These are phyloP conservation scores for Clarias batrachus DNA, from an alignment of 2,113 vertebrate genomes.

Conservation along the genomic window DNA sequence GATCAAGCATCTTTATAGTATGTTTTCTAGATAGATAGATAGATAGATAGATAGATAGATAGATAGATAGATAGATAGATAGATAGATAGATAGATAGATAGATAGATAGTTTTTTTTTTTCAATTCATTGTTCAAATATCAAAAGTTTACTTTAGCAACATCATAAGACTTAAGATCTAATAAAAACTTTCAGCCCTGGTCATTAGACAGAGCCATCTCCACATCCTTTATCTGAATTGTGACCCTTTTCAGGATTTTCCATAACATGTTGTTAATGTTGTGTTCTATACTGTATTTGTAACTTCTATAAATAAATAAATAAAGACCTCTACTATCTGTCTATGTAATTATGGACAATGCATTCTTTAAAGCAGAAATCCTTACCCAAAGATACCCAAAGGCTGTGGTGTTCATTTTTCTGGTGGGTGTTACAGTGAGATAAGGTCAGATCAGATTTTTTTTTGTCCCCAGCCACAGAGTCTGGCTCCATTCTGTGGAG, in stretches of 20 bases:
- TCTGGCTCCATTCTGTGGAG: neutral
- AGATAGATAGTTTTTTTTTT: neutral
- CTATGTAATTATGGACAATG: neutral
- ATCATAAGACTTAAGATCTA: neutral
- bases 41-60: neutral
- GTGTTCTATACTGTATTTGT: neutral
- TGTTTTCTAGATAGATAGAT: conserved; percentile 25
- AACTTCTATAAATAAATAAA: neutral
- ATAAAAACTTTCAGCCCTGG: neutral
- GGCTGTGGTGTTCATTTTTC: neutral
- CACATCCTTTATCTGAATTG: neutral
- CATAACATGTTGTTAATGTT: neutral
- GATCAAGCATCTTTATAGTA: neutral
- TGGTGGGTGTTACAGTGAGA: neutral
- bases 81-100: neutral
- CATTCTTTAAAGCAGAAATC: neutral
- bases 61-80: neutral
- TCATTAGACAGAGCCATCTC: neutral
- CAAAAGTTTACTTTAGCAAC: neutral
- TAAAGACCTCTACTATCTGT: neutral
- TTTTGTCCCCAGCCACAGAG: neutral
- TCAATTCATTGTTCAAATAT: neutral
- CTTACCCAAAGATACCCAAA: no score
- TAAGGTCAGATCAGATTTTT: neutral
- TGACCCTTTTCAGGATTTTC: neutral